phyloP scores from a whole-genome alignment of 2,113 vertebrate genomes.

The human (Homo sapiens) region DNA sequence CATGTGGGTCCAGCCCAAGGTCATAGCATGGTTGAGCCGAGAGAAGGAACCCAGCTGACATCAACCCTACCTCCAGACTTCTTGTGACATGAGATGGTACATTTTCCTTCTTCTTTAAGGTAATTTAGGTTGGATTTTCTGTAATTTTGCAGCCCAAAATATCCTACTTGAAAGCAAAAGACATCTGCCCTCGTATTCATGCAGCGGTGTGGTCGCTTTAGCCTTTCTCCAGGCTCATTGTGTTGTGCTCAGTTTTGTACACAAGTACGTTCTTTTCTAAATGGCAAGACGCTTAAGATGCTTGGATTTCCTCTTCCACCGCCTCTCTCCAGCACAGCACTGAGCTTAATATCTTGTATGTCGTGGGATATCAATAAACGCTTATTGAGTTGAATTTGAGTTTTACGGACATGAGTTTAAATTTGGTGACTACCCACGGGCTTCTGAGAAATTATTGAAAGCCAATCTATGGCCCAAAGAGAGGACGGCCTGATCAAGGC shows the following conservation, averaged over 20 bases:
- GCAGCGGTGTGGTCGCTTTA: rapidly evolving
- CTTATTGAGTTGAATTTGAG: constrained; percentile 34
- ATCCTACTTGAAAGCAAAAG: background rate
- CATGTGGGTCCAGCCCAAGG: rapidly evolving
- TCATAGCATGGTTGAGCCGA: rapidly evolving
- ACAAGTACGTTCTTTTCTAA: background rate
- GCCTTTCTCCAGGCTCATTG: background rate
- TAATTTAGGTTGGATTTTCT: background rate
- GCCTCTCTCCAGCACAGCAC: background rate
- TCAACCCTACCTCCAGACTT: background rate
- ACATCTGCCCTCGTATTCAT: rapidly evolving
- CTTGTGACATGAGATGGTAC: background rate
- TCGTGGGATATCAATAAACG: background rate
- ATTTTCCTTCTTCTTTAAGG: background rate
- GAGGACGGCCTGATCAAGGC: background rate
- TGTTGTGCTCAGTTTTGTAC: background rate
- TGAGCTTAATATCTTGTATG: background rate
- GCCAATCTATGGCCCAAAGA: background rate
- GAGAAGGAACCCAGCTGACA: background rate
- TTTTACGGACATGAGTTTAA: constrained; percentile 55
- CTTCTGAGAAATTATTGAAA: constrained; percentile 45
- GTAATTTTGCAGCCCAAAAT: background rate
- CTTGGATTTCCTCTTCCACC: rapidly evolving
- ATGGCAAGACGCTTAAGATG: rapidly evolving
- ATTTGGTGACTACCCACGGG: constrained; percentile 30